These are phyloP conservation scores for Nesometra sesokonis DNA, from an alignment of 35 echinoderm and acorn worm genomes.

Conservation along the genomic window DNA sequence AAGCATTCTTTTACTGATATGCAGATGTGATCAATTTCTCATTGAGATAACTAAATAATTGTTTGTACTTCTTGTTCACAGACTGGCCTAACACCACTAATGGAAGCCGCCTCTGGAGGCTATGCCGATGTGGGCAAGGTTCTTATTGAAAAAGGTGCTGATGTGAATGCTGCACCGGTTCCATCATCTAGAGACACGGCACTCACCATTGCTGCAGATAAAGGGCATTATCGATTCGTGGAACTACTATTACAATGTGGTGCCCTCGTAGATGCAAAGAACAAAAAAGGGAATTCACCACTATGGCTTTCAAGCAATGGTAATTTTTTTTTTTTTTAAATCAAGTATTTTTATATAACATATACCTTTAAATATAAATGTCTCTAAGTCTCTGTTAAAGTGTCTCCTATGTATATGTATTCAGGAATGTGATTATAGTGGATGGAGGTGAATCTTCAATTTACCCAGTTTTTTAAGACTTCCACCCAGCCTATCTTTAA, in stretches of 20 bases:
- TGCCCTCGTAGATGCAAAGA: slow-evolving; percentile 84
- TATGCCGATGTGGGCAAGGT: slow-evolving; percentile 92
- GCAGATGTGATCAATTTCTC: too few relatives aligned
- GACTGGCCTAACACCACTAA: slow-evolving; percentile 95
- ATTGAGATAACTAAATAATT: too few relatives aligned
- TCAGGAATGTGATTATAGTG: too few relatives aligned
- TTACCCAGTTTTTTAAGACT: too few relatives aligned
- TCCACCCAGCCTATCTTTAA: too few relatives aligned
- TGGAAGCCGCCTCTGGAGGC: slow-evolving; percentile 97
- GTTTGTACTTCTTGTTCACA: slow-evolving; percentile 4
- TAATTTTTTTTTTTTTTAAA: slow-evolving; percentile 19
- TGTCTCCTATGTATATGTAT: too few relatives aligned
- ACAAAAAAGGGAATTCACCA: slow-evolving; percentile 92
- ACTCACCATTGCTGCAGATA: slow-evolving; percentile 96
- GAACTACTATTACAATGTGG: slow-evolving; percentile 53
- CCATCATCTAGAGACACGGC: slow-evolving; percentile 93
- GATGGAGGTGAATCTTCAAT: too few relatives aligned
- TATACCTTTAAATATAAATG: too few relatives aligned
- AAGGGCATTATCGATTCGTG: slow-evolving; percentile 97
- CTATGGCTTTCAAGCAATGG: slow-evolving; percentile 98
- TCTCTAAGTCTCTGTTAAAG: too few relatives aligned
- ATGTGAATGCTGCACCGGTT: slow-evolving; percentile 87
- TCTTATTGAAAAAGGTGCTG: slow-evolving; percentile 80
- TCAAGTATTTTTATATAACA: not conserved
- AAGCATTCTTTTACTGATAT: too few relatives aligned